Percentiles rank a stretch among this genome's conserved stretches.
Conservation (phyloP, 2,113 vertebrate species). For the Paramormyrops kingsleyae region DNA sequence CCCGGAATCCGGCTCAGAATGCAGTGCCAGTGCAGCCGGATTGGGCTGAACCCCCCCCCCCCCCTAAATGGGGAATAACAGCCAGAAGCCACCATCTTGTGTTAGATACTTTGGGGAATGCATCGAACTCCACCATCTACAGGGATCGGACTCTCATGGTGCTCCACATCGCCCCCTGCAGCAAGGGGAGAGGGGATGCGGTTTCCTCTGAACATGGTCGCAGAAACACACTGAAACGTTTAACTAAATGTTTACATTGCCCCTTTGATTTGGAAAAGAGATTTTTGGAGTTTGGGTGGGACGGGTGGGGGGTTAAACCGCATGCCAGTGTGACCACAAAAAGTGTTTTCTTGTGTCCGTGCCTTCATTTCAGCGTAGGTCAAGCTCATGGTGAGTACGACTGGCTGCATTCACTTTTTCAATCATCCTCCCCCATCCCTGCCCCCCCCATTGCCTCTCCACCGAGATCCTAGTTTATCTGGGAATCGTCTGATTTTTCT, state of each 20-base stretch:
- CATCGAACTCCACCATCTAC: not conserved
- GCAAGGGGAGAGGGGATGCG: not conserved
- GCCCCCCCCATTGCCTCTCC: not conserved
- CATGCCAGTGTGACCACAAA: not conserved
- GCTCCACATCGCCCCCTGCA: not conserved
- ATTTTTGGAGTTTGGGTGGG: not conserved
- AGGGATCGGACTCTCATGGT: not conserved
- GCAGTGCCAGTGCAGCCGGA: not conserved
- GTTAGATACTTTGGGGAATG: not conserved
- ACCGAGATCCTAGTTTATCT: not conserved
- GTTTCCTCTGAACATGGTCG: not conserved
- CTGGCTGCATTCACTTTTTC: not conserved
- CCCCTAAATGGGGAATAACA: not conserved
- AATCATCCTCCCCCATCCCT: not conserved
- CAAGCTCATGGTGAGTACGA: not conserved
- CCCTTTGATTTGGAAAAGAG: not conserved
- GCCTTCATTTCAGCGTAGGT: not conserved
- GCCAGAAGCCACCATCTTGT: not conserved
- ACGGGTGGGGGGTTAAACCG: not conserved
- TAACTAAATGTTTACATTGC: not conserved
- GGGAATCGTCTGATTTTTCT: not conserved
- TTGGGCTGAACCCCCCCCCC: not conserved
- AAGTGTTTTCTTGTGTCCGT: not conserved
- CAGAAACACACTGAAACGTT: conserved; percentile 3
- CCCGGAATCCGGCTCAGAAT: not conserved